These are phyloP conservation scores for Urechis unicinctus DNA, from an alignment of 2,888 invertebrate species.

Conservation along the genomic window DNA sequence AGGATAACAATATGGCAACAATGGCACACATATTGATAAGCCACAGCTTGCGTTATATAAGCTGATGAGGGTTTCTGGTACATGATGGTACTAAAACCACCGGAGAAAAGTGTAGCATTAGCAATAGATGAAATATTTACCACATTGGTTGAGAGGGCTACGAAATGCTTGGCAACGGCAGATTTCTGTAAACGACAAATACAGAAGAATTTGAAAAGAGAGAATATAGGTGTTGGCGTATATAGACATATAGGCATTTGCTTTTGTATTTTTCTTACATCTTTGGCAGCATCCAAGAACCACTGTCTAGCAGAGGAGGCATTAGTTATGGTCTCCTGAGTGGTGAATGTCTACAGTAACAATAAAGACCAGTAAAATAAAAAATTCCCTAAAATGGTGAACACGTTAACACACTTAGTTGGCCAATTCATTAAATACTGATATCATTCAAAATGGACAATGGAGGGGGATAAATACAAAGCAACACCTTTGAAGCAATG, in stretches of 20 bases:
- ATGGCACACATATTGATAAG: too few relatives aligned
- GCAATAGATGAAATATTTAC: slow-evolving; percentile 31
- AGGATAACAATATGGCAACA: too few relatives aligned
- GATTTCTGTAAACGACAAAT: slow-evolving; percentile 30
- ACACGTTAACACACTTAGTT: too few relatives aligned
- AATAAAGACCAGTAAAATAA: slow-evolving; percentile 7
- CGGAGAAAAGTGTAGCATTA: neutral
- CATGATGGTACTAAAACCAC: neutral
- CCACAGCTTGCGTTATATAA: too few relatives aligned
- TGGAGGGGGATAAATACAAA: too few relatives aligned
- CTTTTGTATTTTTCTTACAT: slow-evolving; percentile 60
- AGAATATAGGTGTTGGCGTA: neutral
- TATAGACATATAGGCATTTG: neutral
- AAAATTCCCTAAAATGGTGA: too few relatives aligned
- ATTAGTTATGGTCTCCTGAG: slow-evolving; percentile 97
- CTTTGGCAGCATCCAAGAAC: slow-evolving; percentile 79
- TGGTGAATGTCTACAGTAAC: slow-evolving; percentile 82
- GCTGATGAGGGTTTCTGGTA: too few relatives aligned
- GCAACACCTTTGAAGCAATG: too few relatives aligned
- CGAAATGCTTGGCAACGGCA: slow-evolving; percentile 93
- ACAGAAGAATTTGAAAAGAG: neutral
- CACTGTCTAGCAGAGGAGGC: slow-evolving; percentile 95
- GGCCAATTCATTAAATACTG: too few relatives aligned
- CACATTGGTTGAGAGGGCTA: slow-evolving; percentile 92
- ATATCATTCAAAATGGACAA: too few relatives aligned